These are phyloP conservation scores for Aphidoletes aphidimyza DNA, from an alignment of 2,888 invertebrate species.

Conservation along the genomic window DNA sequence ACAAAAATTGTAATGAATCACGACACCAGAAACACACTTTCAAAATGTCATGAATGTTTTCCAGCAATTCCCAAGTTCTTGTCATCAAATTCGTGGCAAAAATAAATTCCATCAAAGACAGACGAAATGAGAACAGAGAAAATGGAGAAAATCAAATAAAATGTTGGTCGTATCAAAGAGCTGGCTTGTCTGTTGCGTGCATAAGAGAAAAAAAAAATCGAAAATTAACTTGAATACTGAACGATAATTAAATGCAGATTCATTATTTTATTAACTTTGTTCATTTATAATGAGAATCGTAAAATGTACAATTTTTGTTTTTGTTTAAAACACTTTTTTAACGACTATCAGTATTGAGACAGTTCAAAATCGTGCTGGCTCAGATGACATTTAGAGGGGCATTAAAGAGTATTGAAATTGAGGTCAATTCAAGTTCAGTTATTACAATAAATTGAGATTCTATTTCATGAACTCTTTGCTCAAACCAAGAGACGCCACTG, in stretches of 20 bases:
- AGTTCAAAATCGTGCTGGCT: no score
- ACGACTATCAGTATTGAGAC: background rate
- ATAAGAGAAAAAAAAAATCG: background rate
- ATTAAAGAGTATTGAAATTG: no score
- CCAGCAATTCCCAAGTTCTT: background rate
- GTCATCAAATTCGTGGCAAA: background rate
- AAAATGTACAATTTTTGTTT: background rate
- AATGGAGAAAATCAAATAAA: background rate
- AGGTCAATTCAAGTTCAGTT: no score
- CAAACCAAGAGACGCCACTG: no score
- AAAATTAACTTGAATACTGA: background rate
- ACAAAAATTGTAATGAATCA: conserved; percentile 39
- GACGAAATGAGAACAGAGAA: background rate
- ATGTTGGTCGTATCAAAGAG: background rate
- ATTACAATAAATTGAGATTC: no score
- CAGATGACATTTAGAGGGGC: no score
- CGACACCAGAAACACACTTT: background rate
- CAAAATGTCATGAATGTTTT: background rate
- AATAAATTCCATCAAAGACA: background rate
- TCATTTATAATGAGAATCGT: no score
- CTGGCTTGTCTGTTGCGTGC: background rate
- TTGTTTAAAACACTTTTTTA: no score
- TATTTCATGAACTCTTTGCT: no score
- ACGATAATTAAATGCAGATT: conserved; percentile 33
- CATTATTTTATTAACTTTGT: conserved; percentile 31